Conservation (phyloP, 2,888 invertebrate species). For the Leptopterna dolabrata region DNA sequence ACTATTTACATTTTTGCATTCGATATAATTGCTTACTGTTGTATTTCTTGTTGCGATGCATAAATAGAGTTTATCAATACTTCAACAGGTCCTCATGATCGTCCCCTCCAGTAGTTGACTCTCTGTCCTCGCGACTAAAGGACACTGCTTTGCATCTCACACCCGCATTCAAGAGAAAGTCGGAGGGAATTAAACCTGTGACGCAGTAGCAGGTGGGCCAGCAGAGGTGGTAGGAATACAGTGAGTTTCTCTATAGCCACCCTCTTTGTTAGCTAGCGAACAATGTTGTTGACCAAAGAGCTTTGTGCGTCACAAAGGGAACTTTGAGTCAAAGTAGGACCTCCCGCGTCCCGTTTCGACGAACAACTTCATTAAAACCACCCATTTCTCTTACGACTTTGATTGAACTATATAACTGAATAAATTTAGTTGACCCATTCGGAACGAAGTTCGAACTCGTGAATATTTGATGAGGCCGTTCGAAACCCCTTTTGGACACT, state of each 20-base stretch:
- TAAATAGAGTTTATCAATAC: too few species aligned
- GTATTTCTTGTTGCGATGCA: too few species aligned
- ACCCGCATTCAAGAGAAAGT: neutral
- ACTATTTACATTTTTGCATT: too few species aligned
- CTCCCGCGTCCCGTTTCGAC: neutral
- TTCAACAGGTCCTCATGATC: too few species aligned
- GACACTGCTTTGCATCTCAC: neutral
- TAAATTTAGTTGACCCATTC: too few species aligned
- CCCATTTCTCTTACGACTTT: neutral
- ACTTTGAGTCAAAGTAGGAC: neutral
- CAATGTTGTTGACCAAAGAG: constrained; percentile 12
- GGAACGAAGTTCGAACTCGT: too few species aligned
- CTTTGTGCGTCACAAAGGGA: constrained; percentile 1
- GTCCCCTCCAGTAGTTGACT: too few species aligned
- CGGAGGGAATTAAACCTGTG: neutral
- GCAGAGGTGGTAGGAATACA: neutral
- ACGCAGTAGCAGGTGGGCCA: too few species aligned
- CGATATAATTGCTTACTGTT: too few species aligned
- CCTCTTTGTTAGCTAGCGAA: neutral
- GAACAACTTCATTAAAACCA: neutral
- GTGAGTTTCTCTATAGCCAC: neutral
- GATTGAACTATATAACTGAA: neutral
- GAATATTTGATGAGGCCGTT: too few species aligned
- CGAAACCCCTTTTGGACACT: too few species aligned
- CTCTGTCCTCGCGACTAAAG: too few species aligned